Evolutionary conservation across 2,113 vertebrate species (phyloP).

Genomic region (Aleadryas rufinucha): DNA sequence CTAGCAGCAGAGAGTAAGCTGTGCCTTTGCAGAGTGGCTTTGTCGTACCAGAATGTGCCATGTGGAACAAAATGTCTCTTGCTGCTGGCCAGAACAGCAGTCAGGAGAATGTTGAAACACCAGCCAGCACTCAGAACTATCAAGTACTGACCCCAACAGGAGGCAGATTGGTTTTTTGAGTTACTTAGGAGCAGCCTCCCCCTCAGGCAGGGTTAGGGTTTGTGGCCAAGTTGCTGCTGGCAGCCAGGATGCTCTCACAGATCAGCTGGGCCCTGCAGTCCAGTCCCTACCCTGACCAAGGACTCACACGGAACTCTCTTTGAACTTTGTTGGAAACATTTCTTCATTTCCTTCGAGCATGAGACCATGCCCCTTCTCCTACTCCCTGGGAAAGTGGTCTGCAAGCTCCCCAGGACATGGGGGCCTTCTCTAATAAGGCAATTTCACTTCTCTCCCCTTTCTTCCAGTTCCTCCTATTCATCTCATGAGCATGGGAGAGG

Average conservation of each 20-base stretch:
- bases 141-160: background rate
- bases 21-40: background rate
- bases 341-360: background rate
- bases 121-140: background rate
- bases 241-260: background rate
- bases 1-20: background rate
- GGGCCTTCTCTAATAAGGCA: background rate
- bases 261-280: background rate
- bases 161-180: background rate
- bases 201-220: background rate
- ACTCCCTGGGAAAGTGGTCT: background rate
- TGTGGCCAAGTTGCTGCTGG: background rate
- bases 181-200: background rate
- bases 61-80: background rate
- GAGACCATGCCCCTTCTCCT: fast-evolving
- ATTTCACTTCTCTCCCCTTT: background rate
- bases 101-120: background rate
- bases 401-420: background rate
- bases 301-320: background rate
- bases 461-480: background rate
- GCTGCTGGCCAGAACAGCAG: background rate
- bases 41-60: background rate
- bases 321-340: background rate
- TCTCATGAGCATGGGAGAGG: background rate
- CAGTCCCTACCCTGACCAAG: background rate